Evolutionary conservation across 2,888 invertebrate genomes (phyloP).

Genomic region (Scaeva pyrastri): DNA sequence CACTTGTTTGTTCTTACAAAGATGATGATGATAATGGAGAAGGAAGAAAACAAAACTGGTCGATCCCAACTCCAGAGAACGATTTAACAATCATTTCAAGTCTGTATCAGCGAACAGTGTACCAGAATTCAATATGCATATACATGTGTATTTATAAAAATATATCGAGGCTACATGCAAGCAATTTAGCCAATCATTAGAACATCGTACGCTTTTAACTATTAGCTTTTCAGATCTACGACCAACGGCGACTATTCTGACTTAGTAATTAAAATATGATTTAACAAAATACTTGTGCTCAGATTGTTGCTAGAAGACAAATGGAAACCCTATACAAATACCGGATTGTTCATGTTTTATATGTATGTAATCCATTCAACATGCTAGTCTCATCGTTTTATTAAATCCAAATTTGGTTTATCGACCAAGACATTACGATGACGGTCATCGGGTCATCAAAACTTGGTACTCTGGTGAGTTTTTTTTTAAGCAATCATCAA

Average conservation of each 20-base stretch:
- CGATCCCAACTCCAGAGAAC: constrained; percentile 33
- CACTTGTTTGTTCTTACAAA: constrained; percentile 42
- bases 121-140: constrained; percentile 6
- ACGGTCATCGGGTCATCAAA: constrained; percentile 64
- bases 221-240: constrained; percentile 14
- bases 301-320: not conserved
- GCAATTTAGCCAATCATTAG: constrained; percentile 64
- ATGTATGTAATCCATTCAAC: constrained; percentile 22
- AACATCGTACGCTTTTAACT: constrained; percentile 39
- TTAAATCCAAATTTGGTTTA: constrained; percentile 50
- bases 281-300: constrained; percentile 1
- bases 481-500: constrained; percentile 27
- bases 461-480: constrained; percentile 4
- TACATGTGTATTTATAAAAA: constrained; percentile 19
- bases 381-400: constrained; percentile 16
- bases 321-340: constrained; percentile 9
- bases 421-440: constrained; percentile 45
- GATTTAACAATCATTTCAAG: constrained; percentile 52
- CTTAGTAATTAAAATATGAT: constrained; percentile 46
- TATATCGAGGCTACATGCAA: constrained; percentile 56
- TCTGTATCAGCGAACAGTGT: constrained; percentile 21
- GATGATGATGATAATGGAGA: constrained; percentile 33
- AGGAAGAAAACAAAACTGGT: constrained; percentile 51
- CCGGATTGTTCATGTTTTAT: constrained; percentile 16
- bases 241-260: constrained; percentile 23